Base-by-base conservation (phyloP, 37 sponge, comb jelly and placozoan genomes). In the Ianthella basta region DNA sequence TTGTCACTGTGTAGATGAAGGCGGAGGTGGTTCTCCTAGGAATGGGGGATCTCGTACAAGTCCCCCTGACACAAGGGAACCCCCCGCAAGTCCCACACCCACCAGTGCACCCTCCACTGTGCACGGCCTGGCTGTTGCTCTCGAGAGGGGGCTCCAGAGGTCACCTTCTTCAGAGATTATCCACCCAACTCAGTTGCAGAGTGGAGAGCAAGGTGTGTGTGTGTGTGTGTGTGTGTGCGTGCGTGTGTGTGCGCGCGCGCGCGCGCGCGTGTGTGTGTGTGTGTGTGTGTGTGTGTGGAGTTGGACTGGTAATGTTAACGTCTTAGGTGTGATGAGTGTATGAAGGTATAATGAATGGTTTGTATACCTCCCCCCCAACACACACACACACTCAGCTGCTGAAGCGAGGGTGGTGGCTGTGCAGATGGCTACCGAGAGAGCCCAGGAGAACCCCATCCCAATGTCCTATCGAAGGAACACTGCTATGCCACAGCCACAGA, bases 331-430 rank as follows among this genome's bases (percentile, higher is more conserved):
- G 29, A 6, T 29, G 3, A 8, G 65, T 63, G 29, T 10, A 2
- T 63, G 65, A 8, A 63, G 4, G 29, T 63, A 63, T 29, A n/a
- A n/a, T n/a, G n/a, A n/a, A n/a, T n/a, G n/a, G 65, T 63, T 8
- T 63, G 29, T 63, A 3, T 8, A 29, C 36, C 4, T 4, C 55
- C 79, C 79, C 55, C 13, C 79, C 0, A 0, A 15, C 44, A 41
- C 41, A 41, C 37, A 36, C 75, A 74, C 44, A 40, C 44, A 40
- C 44, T 0, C 38, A 80, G 81, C 81, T 15, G 33, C 81, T 30
- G 81, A 25, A 24, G 27, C 27, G 19, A 56, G 81, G 34, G 60
- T 60, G 36, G 81, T 59, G 55, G 81, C 81, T 57, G 81, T 80
- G 1, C 81, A 60, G 35, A 56, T 56, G 25, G 81, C 81, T 14